phyloP scores from a whole-genome alignment of 2,797 vertebrate genomes.

The Poecilia wingei region DNA sequence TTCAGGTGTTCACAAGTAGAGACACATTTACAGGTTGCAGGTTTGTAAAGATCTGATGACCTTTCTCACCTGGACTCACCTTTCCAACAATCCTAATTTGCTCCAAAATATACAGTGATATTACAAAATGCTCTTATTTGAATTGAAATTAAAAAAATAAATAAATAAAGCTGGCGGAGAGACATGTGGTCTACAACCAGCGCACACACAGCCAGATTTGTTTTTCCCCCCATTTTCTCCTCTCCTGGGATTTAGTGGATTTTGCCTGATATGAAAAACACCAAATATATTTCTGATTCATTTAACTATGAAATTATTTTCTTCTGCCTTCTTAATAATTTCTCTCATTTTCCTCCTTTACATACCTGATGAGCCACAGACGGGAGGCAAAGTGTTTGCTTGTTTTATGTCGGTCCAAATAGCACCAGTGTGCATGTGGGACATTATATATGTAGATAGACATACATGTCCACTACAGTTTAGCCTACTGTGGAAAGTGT shows the following conservation, averaged over 20 bases:
- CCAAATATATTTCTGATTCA: slow-evolving; percentile 37
- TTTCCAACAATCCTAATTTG: background rate
- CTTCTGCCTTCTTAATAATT: slow-evolving; percentile 39
- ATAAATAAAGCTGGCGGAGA: background rate
- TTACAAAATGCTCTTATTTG: background rate
- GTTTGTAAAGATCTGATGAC: background rate
- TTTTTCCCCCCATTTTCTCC: slow-evolving; percentile 8
- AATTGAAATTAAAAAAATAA: background rate
- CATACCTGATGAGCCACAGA: slow-evolving; percentile 22
- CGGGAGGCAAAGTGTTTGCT: background rate
- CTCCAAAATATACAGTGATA: background rate
- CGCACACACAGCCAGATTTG: background rate
- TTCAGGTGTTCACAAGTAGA: background rate
- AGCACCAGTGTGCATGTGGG: background rate
- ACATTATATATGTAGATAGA: background rate
- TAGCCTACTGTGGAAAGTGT: background rate
- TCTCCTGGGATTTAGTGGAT: slow-evolving; percentile 34
- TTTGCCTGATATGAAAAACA: slow-evolving; percentile 44
- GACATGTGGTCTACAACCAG: background rate
- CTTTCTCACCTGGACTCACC: background rate
- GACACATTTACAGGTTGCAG: background rate
- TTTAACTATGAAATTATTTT: slow-evolving; percentile 41
- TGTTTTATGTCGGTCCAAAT: background rate
- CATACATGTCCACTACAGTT: background rate
- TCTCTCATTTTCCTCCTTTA: slow-evolving; percentile 22